Conservation (phyloP, 2,888 invertebrate species). For the Melinaea marsaeus region DNA sequence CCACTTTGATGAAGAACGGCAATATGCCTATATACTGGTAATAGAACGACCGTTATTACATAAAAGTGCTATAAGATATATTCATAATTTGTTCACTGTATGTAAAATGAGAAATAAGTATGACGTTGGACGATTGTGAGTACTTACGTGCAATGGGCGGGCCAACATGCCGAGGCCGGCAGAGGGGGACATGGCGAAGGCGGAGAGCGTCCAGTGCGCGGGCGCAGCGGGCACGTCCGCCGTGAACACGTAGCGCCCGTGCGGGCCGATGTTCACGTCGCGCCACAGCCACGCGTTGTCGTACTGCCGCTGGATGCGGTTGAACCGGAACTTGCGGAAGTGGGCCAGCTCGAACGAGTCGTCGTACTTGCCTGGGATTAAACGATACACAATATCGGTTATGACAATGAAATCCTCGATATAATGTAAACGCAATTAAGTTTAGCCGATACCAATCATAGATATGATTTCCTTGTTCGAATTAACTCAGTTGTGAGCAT, state of each 20-base stretch:
- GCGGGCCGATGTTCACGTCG: slow-evolving; percentile 94
- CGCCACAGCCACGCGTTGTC: slow-evolving; percentile 98
- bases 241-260: slow-evolving; percentile 92
- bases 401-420: background rate
- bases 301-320: slow-evolving; percentile 92
- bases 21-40: slow-evolving; percentile 89
- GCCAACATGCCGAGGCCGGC: slow-evolving; percentile 92
- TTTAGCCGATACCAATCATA: too few relatives aligned
- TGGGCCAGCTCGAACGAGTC: slow-evolving; percentile 83
- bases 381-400: too few relatives aligned
- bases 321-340: slow-evolving; percentile 91
- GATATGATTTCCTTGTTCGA: too few relatives aligned
- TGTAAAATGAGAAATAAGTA: too few relatives aligned
- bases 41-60: background rate
- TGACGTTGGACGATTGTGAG: background rate
- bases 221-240: slow-evolving; percentile 67
- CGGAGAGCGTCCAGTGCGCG: slow-evolving; percentile 95
- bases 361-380: slow-evolving; percentile 72
- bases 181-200: slow-evolving; percentile 92
- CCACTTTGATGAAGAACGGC: slow-evolving; percentile 96
- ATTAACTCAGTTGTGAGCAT: too few relatives aligned
- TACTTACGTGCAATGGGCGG: slow-evolving; percentile 79
- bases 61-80: background rate
- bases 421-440: too few relatives aligned
- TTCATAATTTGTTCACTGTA: background rate